Conservation (phyloP, 2,113 vertebrate species). For the Dermatemys mawii region DNA sequence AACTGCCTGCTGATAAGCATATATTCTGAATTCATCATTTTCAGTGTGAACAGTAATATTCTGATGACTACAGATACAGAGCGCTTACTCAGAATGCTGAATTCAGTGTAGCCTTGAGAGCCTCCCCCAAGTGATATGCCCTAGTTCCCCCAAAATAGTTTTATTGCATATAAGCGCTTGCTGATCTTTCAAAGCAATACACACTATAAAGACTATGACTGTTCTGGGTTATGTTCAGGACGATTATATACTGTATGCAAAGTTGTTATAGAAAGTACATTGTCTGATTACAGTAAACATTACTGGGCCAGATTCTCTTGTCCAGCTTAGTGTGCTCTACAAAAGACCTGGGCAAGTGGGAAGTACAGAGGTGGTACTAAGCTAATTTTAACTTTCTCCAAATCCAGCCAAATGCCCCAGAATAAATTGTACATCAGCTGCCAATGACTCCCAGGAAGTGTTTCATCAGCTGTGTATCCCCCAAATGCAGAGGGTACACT, state of each 20-base stretch:
- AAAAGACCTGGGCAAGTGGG: background rate
- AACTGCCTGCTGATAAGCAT: slow-evolving; percentile 25
- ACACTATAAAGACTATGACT: background rate
- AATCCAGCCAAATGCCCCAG: background rate
- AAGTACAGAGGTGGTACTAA: background rate
- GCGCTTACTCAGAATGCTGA: background rate
- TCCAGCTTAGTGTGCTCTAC: background rate
- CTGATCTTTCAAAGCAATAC: background rate
- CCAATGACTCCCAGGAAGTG: background rate
- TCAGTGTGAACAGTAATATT: background rate
- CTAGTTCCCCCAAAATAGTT: background rate
- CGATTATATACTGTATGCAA: background rate
- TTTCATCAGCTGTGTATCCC: background rate
- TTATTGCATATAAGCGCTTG: background rate
- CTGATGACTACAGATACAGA: fast-evolving
- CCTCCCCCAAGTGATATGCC: background rate
- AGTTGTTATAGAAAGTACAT: background rate
- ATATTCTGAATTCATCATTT: background rate
- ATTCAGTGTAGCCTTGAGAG: background rate
- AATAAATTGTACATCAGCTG: background rate
- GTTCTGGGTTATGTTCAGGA: background rate
- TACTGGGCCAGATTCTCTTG: background rate
- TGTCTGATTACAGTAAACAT: background rate
- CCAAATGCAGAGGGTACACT: background rate
- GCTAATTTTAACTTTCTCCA: background rate